These are phyloP conservation scores for Drosophila bunnanda DNA, from an alignment of 2,888 invertebrate genomes.

Conservation along the genomic window DNA sequence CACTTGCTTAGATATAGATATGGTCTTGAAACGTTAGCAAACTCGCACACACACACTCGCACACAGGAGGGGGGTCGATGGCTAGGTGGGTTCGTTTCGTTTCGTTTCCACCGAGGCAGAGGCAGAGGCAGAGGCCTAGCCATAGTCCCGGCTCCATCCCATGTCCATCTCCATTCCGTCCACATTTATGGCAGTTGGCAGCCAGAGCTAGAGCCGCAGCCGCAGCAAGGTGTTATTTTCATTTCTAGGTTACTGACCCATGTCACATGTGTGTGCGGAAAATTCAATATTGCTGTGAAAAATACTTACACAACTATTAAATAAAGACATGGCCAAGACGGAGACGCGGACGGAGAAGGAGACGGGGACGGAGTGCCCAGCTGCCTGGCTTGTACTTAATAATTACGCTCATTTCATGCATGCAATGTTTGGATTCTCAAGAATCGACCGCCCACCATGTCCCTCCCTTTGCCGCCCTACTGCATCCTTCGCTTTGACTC, in stretches of 20 bases:
- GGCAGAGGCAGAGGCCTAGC: conserved; percentile 17
- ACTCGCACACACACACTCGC: conserved; percentile 47
- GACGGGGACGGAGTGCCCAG: conserved; percentile 47
- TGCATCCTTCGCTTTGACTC: conserved; percentile 53
- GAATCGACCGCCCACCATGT: conserved; percentile 62
- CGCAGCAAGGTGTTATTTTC: conserved; percentile 75
- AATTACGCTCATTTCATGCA: conserved; percentile 80
- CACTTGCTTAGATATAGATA: conserved; percentile 77
- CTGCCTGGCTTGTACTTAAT: conserved; percentile 69
- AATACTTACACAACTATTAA: conserved; percentile 77
- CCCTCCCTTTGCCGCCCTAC: conserved; percentile 25
- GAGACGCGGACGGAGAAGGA: conserved; percentile 2
- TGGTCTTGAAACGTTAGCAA: conserved; percentile 70
- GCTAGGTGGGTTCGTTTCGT: conserved; percentile 46
- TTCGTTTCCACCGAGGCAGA: conserved; percentile 22
- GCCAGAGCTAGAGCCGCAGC: conserved; percentile 26
- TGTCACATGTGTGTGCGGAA: conserved; percentile 79
- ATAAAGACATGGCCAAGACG: conserved; percentile 64
- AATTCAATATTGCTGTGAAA: conserved; percentile 80
- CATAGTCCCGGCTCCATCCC: conserved; percentile 43
- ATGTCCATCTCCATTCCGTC: conserved; percentile 68
- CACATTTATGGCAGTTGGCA: conserved; percentile 74
- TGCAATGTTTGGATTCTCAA: conserved; percentile 76
- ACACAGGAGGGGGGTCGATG: conserved; percentile 59
- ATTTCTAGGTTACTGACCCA: conserved; percentile 81